Conservation (phyloP, 2,113 vertebrate genomes). For the Gymnorhina tibicen region DNA sequence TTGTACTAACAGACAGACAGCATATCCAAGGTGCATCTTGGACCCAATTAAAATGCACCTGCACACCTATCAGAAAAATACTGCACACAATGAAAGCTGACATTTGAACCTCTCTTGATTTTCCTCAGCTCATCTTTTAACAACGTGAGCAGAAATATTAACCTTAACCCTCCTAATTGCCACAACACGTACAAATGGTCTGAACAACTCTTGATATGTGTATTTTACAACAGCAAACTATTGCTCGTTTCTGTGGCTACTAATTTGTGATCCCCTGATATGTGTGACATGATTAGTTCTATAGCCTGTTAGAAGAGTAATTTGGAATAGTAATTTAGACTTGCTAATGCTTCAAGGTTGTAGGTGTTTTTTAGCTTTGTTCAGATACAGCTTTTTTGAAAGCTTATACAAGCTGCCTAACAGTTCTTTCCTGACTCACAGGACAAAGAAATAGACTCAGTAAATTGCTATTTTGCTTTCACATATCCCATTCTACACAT, state of each 20-base stretch:
- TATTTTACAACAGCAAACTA: background rate
- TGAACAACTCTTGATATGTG: background rate
- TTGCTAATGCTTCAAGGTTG: background rate
- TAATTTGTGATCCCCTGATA: background rate
- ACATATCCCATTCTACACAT: background rate
- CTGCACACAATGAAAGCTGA: background rate
- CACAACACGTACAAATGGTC: background rate
- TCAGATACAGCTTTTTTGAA: background rate
- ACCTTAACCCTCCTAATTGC: background rate
- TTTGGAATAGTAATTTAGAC: background rate
- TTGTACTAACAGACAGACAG: background rate
- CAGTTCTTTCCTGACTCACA: background rate
- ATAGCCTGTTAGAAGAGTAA: background rate
- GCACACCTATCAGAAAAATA: background rate
- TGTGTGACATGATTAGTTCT: background rate
- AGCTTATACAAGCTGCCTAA: background rate
- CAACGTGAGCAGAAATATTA: background rate
- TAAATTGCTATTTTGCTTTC: background rate
- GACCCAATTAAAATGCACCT: constrained; percentile 2
- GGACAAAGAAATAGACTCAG: background rate
- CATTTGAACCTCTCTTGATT: background rate
- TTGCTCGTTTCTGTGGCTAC: background rate
- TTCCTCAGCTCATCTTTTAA: background rate
- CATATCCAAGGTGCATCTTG: background rate
- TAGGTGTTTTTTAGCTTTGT: background rate